A percentile compares a stretch with the other conserved stretches of the same genome.
Evolutionary conservation across 2,113 vertebrate genomes (phyloP).

Genomic region (Gobio gobio): DNA sequence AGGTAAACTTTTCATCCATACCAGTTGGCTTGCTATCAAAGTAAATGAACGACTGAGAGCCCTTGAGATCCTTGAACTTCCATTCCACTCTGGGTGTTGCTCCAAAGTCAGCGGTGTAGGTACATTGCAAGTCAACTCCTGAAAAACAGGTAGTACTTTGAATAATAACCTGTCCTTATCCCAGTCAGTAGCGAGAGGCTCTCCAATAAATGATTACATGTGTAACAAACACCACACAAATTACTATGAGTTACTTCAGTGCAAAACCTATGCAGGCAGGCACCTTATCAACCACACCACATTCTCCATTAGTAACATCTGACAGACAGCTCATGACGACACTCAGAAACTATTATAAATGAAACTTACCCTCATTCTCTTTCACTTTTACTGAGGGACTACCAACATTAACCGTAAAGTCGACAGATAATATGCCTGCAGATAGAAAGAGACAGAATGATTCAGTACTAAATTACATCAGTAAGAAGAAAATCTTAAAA

Average conservation of each 20-base stretch:
- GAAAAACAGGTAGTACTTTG: neutral
- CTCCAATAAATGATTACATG: neutral
- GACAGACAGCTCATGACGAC: neutral
- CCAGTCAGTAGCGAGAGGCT: neutral
- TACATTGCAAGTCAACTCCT: conserved; percentile 72
- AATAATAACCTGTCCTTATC: neutral
- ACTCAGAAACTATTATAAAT: neutral
- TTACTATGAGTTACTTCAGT: neutral
- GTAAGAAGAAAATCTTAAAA: neutral
- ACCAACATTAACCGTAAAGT: conserved; percentile 57
- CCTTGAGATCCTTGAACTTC: conserved; percentile 69
- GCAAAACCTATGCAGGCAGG: neutral
- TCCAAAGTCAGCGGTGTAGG: conserved; percentile 70
- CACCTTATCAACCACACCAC: neutral
- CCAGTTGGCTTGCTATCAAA: conserved; percentile 66
- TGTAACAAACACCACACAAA: neutral
- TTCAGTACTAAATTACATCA: too few species aligned
- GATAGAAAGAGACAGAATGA: neutral
- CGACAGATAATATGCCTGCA: conserved; percentile 57
- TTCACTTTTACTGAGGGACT: conserved; percentile 49
- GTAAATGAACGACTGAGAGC: conserved; percentile 67
- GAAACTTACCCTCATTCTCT: conserved; percentile 71
- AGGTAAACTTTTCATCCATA: conserved; percentile 45
- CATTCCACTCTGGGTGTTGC: conserved; percentile 70
- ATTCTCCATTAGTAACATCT: neutral